Base-by-base conservation (phyloP, 2,113 vertebrate species). In the Astatoreochromis straeleni region DNA sequence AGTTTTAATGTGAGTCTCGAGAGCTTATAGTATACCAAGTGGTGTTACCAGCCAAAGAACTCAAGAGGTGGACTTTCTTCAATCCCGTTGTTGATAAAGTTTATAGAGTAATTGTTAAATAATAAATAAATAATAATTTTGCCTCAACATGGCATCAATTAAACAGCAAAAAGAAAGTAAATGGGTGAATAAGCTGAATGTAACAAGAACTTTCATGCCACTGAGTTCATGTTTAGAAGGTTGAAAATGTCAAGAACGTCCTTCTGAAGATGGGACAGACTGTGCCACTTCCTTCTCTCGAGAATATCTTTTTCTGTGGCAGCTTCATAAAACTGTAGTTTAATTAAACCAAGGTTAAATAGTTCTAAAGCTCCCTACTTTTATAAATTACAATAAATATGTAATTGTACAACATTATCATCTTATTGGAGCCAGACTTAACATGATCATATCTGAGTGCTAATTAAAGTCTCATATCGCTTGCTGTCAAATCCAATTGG, bases 401-500 rank as follows among this genome's bases (percentile, higher is more conserved):
- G 13, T 51, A 73, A 85, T 75, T 42, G n/a, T 65, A 45, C 31
- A 68, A 81, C 33, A 4, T 26, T 4, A 38, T 70, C 60, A 31
- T 86, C 31, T 58, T 19, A 10, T 19, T 60, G 65, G 53, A 73
- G 33, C 40, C 26, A 12, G 60, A 65, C 55, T 40, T 54, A n/a
- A 80, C 38, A 57, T 33, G 82, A 70, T 87, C 29, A 42, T 73
- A 80, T 89, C 45, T 19, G 33, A 54, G 7, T 42, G 83, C 81
- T 87, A 90, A 86, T 90, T 85, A 89, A 87, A 90, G 85, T 42
- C 12, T 49, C 9, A 14, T 14, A 73, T 85, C 7, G 4, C 80
- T 63, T 33, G 33, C 47, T 88, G 55, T 89, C 85, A 88, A 85
- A 89, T 85, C 82, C 79, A 89, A 82, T 92, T 79, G 88, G 60